Evolutionary conservation across 2,888 invertebrate species (phyloP).

Genomic region (Drosophila sordidula): DNA sequence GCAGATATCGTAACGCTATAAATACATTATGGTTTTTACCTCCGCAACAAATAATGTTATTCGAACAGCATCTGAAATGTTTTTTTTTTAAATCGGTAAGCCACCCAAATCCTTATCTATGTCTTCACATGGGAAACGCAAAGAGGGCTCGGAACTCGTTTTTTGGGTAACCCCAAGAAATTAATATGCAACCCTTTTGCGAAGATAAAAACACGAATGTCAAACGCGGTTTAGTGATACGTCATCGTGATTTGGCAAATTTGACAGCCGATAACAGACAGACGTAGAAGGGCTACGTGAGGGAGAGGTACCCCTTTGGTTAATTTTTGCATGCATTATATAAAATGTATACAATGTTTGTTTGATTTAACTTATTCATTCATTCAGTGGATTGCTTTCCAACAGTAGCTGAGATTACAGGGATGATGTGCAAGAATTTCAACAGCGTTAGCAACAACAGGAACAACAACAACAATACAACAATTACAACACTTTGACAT

Average conservation of each 20-base stretch:
- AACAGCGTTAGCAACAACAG: constrained; percentile 25
- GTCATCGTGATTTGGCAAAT: constrained; percentile 81
- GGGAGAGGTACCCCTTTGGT: constrained; percentile 29
- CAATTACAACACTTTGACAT: constrained; percentile 68
- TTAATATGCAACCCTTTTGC: constrained; percentile 74
- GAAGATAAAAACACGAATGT: constrained; percentile 56
- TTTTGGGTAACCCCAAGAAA: constrained; percentile 33
- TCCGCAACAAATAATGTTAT: background rate
- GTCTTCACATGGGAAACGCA: constrained; percentile 21
- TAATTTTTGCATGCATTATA: constrained; percentile 67
- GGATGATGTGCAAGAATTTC: constrained; percentile 67
- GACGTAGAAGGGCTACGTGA: constrained; percentile 4
- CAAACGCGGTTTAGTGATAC: constrained; percentile 76
- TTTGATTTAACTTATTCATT: constrained; percentile 46
- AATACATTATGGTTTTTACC: background rate
- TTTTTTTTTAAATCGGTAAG: background rate
- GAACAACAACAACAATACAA: constrained; percentile 19
- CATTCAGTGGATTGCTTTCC: constrained; percentile 46
- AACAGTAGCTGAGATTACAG: constrained; percentile 76
- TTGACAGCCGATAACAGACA: constrained; percentile 70
- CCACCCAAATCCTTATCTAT: constrained; percentile 15
- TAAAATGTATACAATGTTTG: constrained; percentile 54
- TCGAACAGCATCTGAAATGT: background rate
- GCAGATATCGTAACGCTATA: background rate
- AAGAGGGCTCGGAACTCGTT: constrained; percentile 21